Evolutionary conservation across 1,140 invertebrate genomes (phyloP).

Genomic region (Philaenus spumarius): DNA sequence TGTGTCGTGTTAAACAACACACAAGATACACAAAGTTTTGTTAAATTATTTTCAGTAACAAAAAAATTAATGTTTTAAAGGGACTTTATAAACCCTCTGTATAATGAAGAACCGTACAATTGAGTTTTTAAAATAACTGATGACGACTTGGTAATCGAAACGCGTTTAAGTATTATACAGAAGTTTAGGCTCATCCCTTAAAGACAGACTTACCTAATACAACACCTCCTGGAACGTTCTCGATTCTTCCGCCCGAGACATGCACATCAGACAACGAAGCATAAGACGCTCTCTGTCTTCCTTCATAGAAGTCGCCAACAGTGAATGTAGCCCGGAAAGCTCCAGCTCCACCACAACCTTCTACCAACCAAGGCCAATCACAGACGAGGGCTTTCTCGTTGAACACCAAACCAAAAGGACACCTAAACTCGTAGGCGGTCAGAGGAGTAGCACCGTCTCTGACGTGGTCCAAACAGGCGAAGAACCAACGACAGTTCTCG

Average conservation of each 20-base stretch:
- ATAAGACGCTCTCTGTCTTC: slow-evolving; percentile 27
- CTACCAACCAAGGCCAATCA: slow-evolving; percentile 71
- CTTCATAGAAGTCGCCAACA: slow-evolving; percentile 29
- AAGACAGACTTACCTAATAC: slow-evolving; percentile 32
- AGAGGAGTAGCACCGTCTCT: slow-evolving; percentile 45
- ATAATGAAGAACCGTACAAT: too few species aligned
- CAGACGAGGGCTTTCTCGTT: slow-evolving; percentile 63
- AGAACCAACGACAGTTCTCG: slow-evolving; percentile 80
- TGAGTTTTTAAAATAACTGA: too few species aligned
- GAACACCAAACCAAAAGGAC: slow-evolving; percentile 74
- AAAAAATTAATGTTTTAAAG: too few species aligned
- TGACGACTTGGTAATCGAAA: too few species aligned
- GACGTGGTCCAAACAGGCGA: slow-evolving; percentile 70
- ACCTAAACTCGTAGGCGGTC: slow-evolving; percentile 73
- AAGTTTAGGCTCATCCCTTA: too few species aligned
- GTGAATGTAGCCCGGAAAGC: slow-evolving; percentile 20
- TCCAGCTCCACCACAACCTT: slow-evolving; percentile 22
- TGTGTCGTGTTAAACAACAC: too few species aligned
- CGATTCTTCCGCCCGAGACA: slow-evolving; percentile 32
- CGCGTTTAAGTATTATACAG: too few species aligned
- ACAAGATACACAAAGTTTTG: too few species aligned
- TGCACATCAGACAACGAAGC: slow-evolving; percentile 29
- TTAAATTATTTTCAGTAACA: too few species aligned
- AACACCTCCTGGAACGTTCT: slow-evolving; percentile 25
- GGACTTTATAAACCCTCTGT: too few species aligned